These are phyloP conservation scores for Paedocypris micromegethes DNA, from an alignment of 2,797 vertebrate species.

Conservation along the genomic window DNA sequence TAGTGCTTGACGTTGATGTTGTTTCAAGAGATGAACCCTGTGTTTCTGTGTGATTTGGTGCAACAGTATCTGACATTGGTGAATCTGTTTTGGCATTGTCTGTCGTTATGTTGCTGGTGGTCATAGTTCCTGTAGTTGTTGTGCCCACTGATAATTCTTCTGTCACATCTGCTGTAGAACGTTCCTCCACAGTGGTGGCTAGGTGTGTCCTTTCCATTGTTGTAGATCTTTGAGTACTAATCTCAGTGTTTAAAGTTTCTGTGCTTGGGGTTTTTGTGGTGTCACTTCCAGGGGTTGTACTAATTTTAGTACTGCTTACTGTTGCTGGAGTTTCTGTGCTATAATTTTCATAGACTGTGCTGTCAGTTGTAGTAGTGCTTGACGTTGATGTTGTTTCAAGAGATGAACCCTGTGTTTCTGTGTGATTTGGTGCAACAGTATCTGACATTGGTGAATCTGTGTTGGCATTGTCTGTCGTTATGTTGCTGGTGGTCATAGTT, in stretches of 20 bases:
- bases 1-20: not conserved
- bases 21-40: too few species aligned
- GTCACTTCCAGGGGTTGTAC: too few species aligned
- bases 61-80: too few species aligned
- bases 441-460: not conserved
- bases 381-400: not conserved
- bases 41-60: not conserved
- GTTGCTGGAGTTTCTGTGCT: too few species aligned
- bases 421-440: not conserved
- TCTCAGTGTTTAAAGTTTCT: not conserved
- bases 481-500: not conserved
- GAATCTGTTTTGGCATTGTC: too few species aligned
- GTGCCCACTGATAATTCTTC: accelerated
- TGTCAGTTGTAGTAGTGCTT: not conserved
- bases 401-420: not conserved
- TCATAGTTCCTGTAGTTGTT: not conserved
- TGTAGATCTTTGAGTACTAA: not conserved
- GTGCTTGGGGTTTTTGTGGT: not conserved
- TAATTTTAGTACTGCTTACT: too few species aligned
- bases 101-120: not conserved
- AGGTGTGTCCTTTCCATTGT: not conserved
- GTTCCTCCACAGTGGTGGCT: not conserved
- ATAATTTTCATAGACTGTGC: not conserved
- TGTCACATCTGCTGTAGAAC: not conserved
- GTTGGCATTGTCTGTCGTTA: not conserved